Base-by-base conservation (phyloP, 2,797 vertebrate genomes). In the Spinibarbus caldwelli region DNA sequence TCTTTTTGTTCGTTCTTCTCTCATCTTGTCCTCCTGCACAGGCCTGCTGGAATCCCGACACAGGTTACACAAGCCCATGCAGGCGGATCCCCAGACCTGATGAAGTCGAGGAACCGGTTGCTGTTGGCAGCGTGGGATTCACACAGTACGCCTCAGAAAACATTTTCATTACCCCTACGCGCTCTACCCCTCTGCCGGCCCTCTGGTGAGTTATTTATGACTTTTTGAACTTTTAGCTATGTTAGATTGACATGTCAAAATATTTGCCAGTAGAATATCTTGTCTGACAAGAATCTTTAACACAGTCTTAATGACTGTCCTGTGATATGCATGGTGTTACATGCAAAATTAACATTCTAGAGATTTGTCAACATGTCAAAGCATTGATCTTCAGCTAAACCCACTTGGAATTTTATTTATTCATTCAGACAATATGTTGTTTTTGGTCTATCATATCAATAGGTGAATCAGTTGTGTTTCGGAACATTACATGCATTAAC, bases 151-250 rank as follows among this genome's bases (percentile, higher is more conserved):
- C 87, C 90, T 93, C 94, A 2, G 90, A 90, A 88, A 92, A 92
- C 86, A 87, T 94, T 38, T 95, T 92, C 12, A 78, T 94, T 19
- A 94, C 94, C 4, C 95, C 96, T 0, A 90, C 94, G n/a, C 95
- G 96, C 66, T 94, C 95, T 11, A 97, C 96, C 0, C 97, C 98
- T 0, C 95, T 99, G 41, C 98, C 98, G 11, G 41, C 93, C 0
- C 93, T 99, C 81, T 96, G 97, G 96, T 96, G 89, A 93, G 94
- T 89, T 45, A 49, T 31, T 71, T 41, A 23, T 34, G 12, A 21
- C 12, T 19, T 78, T n/a, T n/a, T n/a, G 12, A 19, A 78, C 49
- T 64, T 68, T 29, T 34, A 23, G 34, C 36, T 38, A 57, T 15
- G 2, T 78, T 59, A 1, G 29, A 34, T n/a, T 64, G 77, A 45